Evolutionary conservation across 2,888 invertebrate species (phyloP), one percentile per base, ranked within the genome.

Genomic region (Folsomia manolachei): DNA sequence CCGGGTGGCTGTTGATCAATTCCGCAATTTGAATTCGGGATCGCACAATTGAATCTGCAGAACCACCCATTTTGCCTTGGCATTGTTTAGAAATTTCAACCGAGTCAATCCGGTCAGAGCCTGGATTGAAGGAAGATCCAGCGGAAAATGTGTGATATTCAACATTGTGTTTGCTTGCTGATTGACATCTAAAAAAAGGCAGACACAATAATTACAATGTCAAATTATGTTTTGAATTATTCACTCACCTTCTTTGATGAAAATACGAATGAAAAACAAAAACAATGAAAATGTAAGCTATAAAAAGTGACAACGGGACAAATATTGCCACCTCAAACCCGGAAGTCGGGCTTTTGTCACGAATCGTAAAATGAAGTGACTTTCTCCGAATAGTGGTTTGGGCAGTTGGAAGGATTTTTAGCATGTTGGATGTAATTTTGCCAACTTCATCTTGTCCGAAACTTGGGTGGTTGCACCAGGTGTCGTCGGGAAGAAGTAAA

Each of bases 401-500:
- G 51, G 2, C 1, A 19, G n/a, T 25, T 21, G 56, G 21, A 4
- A 56, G n/a, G 21, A 7, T 56, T 56, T 56, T 19, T n/a, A 18
- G 7, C n/a, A 19, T 56, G 19, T 19, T 14, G 4, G 56, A 18
- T 7, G 56, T 14, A 39, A 39, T 39, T 39, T 39, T 39, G 19
- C 56, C n/a, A 63, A 21, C 11, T 52, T 39, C 23, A 66, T 2
- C 2, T n/a, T 66, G 65, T n/a, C 18, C 9, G 4, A 24, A 2
- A 14, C 52, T 71, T 4, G 79, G 77, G 74, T 82, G 83, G 39
- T 65, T 64, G 39, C 61, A 81, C 79, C 27, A 73, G 74, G 78
- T 85, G 85, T 85, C 84, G 62, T 82, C 82, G 0, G 84, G 82
- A 75, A 84, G 84, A 56, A 85, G 83, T 1, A 84, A 83, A 67